phyloP scores from a whole-genome alignment of 2,797 vertebrate genomes.

The Acanthurus lineatus region DNA sequence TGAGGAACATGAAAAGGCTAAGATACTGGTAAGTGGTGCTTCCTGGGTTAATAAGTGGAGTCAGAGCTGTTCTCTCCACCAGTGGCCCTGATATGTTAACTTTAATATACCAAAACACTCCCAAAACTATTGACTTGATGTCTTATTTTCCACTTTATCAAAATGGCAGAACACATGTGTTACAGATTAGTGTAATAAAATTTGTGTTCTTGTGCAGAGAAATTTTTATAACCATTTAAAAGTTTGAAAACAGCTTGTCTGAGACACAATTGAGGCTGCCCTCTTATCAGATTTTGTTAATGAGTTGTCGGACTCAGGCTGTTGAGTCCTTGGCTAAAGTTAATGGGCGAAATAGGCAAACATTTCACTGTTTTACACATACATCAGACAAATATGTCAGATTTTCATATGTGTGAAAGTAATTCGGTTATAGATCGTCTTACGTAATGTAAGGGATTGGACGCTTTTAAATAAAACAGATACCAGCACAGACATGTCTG shows the following conservation, averaged over 20 bases:
- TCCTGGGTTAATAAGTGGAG: no score
- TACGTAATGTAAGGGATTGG: no score
- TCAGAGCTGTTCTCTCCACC: neutral
- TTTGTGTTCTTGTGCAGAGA: neutral
- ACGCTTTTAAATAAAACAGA: no score
- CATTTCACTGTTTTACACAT: neutral
- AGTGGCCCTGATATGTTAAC: neutral
- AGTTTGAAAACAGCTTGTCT: conserved; percentile 3
- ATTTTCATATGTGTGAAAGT: neutral
- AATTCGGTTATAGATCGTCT: no score
- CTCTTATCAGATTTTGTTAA: neutral
- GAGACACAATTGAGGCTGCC: neutral
- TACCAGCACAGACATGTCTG: no score
- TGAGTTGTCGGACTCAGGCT: neutral
- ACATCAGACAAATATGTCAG: neutral
- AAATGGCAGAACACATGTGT: neutral
- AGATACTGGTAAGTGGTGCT: conserved; percentile 87
- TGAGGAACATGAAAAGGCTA: conserved; percentile 82
- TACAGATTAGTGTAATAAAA: neutral
- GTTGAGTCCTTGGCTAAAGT: neutral
- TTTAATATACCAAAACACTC: neutral
- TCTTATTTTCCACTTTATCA: neutral
- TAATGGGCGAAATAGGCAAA: neutral
- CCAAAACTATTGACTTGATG: neutral
- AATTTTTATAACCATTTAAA: neutral